A percentile compares a stretch with the other conserved stretches of the same genome.
Conservation (phyloP, 2,888 invertebrate species). For the Amphipoea oculea region DNA sequence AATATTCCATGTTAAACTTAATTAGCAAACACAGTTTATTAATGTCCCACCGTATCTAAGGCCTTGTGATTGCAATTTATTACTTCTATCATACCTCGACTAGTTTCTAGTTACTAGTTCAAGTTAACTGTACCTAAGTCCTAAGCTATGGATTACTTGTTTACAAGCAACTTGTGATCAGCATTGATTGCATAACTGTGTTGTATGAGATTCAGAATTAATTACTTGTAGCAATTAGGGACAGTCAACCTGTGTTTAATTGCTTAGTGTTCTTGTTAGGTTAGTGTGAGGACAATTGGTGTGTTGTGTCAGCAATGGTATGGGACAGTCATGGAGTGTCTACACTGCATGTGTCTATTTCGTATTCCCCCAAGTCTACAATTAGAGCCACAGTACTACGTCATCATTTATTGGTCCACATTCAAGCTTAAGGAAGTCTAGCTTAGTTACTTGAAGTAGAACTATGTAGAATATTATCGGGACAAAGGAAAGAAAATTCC, state of each 20-base stretch:
- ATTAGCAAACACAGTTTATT: conserved; percentile 66
- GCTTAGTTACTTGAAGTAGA: not conserved
- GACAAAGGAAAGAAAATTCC: not conserved
- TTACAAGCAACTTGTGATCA: conserved; percentile 41
- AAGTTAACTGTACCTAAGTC: conserved; percentile 46
- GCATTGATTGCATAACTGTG: conserved; percentile 38
- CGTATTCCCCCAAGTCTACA: not conserved
- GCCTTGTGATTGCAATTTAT: conserved; percentile 77
- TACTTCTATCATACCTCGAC: conserved; percentile 60
- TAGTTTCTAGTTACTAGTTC: conserved; percentile 61
- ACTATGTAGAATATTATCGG: not conserved
- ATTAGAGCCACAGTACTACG: not conserved
- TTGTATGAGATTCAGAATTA: conserved; percentile 45
- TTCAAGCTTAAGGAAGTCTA: not conserved
- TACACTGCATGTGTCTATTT: not conserved
- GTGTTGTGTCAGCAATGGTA: conserved; percentile 25
- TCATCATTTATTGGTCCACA: not conserved
- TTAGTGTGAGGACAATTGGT: conserved; percentile 15
- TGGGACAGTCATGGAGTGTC: not conserved
- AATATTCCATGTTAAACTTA: conserved; percentile 59
- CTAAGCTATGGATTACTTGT: conserved; percentile 29
- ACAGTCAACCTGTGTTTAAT: conserved; percentile 27
- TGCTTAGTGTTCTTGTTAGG: conserved; percentile 30
- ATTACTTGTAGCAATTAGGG: conserved; percentile 50
- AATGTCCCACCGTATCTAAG: conserved; percentile 63